Evolutionary conservation across 64 coral and sea anemone genomes (phyloP), one percentile per base, ranked within the genome.

Genomic region (Montipora foliosa): DNA sequence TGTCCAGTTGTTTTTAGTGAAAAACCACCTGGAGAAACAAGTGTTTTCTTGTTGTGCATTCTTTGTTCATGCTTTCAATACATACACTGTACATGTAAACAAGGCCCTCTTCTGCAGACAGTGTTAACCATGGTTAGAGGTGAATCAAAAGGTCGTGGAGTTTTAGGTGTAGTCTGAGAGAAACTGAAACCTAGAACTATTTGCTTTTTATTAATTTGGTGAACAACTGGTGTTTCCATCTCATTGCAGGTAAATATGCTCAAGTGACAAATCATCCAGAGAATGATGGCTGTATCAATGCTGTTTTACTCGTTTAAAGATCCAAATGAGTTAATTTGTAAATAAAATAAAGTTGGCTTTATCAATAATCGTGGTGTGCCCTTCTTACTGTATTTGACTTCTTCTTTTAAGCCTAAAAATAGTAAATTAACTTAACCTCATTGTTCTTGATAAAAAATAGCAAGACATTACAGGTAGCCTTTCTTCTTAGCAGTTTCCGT

Each of bases 231-330:
- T 76, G 16, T 79, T 57, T 78, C 1, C 50, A 85, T 70, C 44
- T 16, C 57, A 49, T 96, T 92, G 45, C 68, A 98, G 97, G 97
- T 55, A 98, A 99, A 90, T 99, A 99, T 37, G 98, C 98, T 89
- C 98, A 99, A 92, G 98, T 99, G 24, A 99, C 98, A 1, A 99
- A 99, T 76, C 96, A 99, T 81, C 98, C 98, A 19, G 98, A 99
- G 81, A 99, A 99, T 73, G 98, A 99, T 94, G 98, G 98, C 55
- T 99, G 98, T 88, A 96, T 99, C 29, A 99, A 99, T 89, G 95
- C 98, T 86, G 98, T 99, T 60, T 87, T 99, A 81, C 95, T 99
- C 52, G 98, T 99, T 25, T 99, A 93, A 96, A 75, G 44, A 60
- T 60, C 69, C 17, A 10, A 88, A 88, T 70, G 20, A 52, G 29